Evolutionary conservation across 2,113 vertebrate genomes (phyloP), one percentile per base, ranked within the genome.

Genomic region (Pimephales promelas): DNA sequence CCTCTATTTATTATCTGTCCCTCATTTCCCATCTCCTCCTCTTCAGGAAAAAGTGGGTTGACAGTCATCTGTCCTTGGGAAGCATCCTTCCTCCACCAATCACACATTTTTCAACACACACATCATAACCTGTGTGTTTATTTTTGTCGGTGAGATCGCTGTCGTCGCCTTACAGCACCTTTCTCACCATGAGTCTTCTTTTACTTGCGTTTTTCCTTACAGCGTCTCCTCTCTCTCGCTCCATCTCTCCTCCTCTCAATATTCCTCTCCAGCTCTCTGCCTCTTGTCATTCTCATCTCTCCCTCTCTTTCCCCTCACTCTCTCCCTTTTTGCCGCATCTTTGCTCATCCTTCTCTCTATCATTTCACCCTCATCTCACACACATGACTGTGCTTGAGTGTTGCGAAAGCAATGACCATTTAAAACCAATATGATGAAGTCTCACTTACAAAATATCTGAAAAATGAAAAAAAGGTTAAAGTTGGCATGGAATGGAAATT

Each of bases 61-160:
- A 77, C 49, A 64, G 71, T 72, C 57, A 18, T 40, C 34, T 45
- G 83, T 86, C 84, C 82, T 88, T 84, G 77, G 85, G 43, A 49
- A 70, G 22, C 34, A 6, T 86, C 77, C 52, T 85, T 83, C 64
- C 22, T 59, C 14, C 57, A 59, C 10, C 24, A 70, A 73, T 71
- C 28, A 24, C 52, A 28, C 7, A 61, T 56, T n/a, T 66, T 28
- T 78, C 22, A 52, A 62, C 64, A 40, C 18, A 40, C n/a, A 62
- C 36, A 61, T 36, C 59, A 36, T 45, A 52, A 34, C 70, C 71
- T 43, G 24, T 82, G 31, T 79, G 81, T 70, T 45, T 82, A 74
- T 71, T 62, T 45, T 66, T 52, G 62, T 5, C 56, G 81, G 47
- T 70, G 43, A 71, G 68, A 34, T 49, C 28, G 43, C 43, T 79